These are phyloP conservation scores for Nomada fabriciana DNA, from an alignment of 2,888 invertebrate species.

Conservation along the genomic window DNA sequence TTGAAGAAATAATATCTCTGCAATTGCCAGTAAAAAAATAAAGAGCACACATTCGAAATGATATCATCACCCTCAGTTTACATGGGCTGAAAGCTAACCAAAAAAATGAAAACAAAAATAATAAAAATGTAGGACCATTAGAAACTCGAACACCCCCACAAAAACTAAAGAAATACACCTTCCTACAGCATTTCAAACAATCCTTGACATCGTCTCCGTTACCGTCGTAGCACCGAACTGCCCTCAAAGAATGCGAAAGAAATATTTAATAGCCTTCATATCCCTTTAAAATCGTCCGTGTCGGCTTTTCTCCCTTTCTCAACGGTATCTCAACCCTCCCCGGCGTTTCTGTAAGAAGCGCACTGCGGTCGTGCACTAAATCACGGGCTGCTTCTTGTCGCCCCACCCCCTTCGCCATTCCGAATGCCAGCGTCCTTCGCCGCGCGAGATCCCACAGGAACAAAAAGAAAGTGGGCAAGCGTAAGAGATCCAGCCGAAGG, in stretches of 20 bases:
- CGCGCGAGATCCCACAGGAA: conserved; percentile 43
- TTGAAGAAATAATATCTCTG: no score
- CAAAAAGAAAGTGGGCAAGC: conserved; percentile 42
- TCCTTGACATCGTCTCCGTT: no score
- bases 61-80: no score
- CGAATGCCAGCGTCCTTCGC: conserved; percentile 44
- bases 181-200: no score
- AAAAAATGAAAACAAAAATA: no score
- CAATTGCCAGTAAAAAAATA: no score
- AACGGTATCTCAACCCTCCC: conserved; percentile 32
- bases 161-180: no score
- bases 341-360: conserved; percentile 67
- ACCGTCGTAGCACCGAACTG: no score
- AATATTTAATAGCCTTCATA: conserved; percentile 29
- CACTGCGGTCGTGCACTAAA: conserved; percentile 79
- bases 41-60: no score
- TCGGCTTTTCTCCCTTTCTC: conserved; percentile 9
- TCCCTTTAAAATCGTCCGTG: conserved; percentile 34
- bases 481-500: conserved; percentile 20
- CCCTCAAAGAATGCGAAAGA: not conserved
- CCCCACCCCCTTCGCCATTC: conserved; percentile 67
- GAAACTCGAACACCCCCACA: no score
- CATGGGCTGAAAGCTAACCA: no score
- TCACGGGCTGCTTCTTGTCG: conserved; percentile 78
- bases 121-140: no score